These are phyloP conservation scores for Patiria miniata DNA, from an alignment of 35 echinoderm and acorn worm genomes.

Conservation along the genomic window DNA sequence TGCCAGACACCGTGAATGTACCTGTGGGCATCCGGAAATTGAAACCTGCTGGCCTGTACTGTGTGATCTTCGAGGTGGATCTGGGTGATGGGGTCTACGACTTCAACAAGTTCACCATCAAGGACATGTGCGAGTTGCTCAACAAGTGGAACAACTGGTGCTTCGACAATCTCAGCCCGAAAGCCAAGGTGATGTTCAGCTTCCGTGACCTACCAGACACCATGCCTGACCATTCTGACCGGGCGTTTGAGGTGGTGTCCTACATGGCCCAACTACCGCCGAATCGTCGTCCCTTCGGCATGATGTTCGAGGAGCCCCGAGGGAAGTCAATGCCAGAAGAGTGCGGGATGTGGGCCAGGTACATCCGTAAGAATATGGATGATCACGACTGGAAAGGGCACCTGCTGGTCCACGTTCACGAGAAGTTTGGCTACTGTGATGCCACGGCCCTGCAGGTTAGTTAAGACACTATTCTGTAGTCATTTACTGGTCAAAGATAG, in stretches of 20 bases:
- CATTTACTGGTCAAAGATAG: too few species aligned
- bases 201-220: too few species aligned
- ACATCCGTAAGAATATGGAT: slow-evolving; percentile 51
- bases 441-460: slow-evolving; percentile 33
- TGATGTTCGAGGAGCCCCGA: slow-evolving; percentile 39
- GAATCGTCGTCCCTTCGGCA: slow-evolving; percentile 11
- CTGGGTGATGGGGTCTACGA: too few species aligned
- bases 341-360: slow-evolving; percentile 20
- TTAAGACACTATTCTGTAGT: too few species aligned
- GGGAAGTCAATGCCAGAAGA: slow-evolving; percentile 54
- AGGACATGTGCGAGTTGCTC: too few species aligned
- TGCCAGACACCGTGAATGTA: slow-evolving; percentile 40
- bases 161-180: too few species aligned
- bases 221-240: slow-evolving; percentile 50
- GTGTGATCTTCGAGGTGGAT: slow-evolving; percentile 61
- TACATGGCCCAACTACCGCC: slow-evolving; percentile 35
- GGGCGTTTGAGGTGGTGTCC: slow-evolving; percentile 36
- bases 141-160: too few species aligned
- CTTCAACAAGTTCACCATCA: too few species aligned
- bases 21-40: slow-evolving; percentile 49
- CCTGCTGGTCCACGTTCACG: too few species aligned
- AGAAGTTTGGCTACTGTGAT: too few species aligned
- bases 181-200: too few species aligned
- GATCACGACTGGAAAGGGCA: slow-evolving; percentile 27
- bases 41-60: slow-evolving; percentile 31